Percentiles rank a stretch among this genome's conserved stretches.
These are phyloP conservation scores for Drosophila aff. DNA, from an alignment of 1,140 invertebrate species.

Conservation along the genomic window DNA sequence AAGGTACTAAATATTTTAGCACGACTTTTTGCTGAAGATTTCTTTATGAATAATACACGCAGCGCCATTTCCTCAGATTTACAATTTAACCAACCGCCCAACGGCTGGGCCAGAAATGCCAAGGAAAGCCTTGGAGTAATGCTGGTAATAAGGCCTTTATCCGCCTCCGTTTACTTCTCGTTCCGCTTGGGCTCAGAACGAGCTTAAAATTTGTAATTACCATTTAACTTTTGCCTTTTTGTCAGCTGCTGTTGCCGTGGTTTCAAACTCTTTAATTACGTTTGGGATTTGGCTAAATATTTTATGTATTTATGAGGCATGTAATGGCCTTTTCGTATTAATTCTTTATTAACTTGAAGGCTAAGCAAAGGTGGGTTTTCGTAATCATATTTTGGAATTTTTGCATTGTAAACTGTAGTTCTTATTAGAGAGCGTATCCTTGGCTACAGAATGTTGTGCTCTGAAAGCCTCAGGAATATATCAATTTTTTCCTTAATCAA, in stretches of 20 bases:
- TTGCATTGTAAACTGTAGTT: neutral
- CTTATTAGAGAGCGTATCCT: too few relatives aligned
- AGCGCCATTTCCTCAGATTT: constrained; percentile 31
- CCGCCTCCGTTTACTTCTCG: constrained; percentile 10
- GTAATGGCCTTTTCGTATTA: constrained; percentile 50
- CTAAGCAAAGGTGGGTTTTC: neutral
- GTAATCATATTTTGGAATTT: neutral
- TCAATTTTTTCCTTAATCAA: constrained; percentile 10
- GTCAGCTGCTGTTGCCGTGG: constrained; percentile 27
- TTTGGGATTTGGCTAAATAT: constrained; percentile 42
- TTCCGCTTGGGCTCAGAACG: constrained; percentile 26
- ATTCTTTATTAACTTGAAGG: constrained; percentile 40
- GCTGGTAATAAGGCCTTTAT: constrained; percentile 1
- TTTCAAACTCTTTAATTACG: constrained; percentile 55
- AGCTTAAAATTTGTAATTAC: constrained; percentile 64
- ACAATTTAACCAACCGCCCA: constrained; percentile 7
- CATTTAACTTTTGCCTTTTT: constrained; percentile 48
- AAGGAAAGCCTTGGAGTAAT: constrained; percentile 38
- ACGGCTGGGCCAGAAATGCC: constrained; percentile 15
- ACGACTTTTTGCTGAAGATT: constrained; percentile 9
- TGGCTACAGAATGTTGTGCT: too few relatives aligned
- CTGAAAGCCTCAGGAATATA: neutral
- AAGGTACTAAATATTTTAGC: constrained; percentile 22
- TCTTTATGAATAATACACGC: constrained; percentile 36
- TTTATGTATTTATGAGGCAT: constrained; percentile 43